Evolutionary conservation across 2,888 invertebrate species (phyloP), one percentile per base, ranked within the genome.

Genomic region (Rhagium mordax): DNA sequence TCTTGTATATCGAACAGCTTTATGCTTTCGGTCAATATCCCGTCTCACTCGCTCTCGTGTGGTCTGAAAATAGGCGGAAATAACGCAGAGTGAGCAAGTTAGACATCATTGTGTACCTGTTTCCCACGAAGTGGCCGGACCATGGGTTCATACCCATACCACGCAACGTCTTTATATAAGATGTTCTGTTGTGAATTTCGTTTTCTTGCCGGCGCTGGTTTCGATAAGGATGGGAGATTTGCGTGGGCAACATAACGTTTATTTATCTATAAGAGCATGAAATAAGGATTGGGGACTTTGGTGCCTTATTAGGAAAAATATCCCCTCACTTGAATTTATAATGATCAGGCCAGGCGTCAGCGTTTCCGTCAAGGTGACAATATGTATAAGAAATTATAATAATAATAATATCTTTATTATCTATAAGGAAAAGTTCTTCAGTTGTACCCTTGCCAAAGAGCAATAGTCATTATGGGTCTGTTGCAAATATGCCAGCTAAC

Each of bases 61-160:
- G 57, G 62, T 60, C 72, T 51, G 49, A 48, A 47, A 48, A 61
- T 69, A 75, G 75, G 74, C 78, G 78, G 78, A 78, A 78, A 78
- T 78, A 74, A 70, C 78, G 74, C 65, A 55, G 64, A 66, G 72
- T 24, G 72, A 72, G 72, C 71, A 69, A 74, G 74, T 74, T 71
- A 75, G 77, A 77, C 78, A 75, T 75, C 78, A 76, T 81, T 79
- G 78, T 78, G 80, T 79, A 79, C 77, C 76, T 79, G 82, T 81
- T 72, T 82, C 82, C 81, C 82, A 82, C 81, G 82, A 78, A 79
- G 71, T 21, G 69, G 62, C 70, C 70, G 74, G 69, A 48, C 70
- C 67, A 72, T 68, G 70, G 57, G 67, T 70, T 70, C 72, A 68
- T 74, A 70, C 71, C n/a, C 65, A 62, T 61, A 74, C 68, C 53